Evolutionary conservation across 2,888 invertebrate genomes (phyloP).

Genomic region (Stomorhina lunata): DNA sequence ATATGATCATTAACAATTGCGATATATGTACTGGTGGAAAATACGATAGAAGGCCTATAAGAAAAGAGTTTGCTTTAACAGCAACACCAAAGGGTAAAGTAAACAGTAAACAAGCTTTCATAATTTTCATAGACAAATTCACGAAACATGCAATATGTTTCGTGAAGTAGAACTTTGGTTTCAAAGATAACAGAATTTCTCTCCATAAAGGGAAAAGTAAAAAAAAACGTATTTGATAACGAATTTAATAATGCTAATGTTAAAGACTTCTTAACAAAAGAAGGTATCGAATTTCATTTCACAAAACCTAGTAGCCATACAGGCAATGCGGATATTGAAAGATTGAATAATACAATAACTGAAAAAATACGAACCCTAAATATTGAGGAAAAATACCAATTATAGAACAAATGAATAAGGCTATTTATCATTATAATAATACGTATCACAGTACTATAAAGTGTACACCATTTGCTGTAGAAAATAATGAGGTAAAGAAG

Average conservation of each 20-base stretch:
- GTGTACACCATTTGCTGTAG: not conserved
- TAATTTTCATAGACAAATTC: not conserved
- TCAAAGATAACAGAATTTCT: constrained; percentile 1
- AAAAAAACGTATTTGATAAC: not conserved
- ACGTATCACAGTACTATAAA: not conserved
- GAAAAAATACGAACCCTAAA: too few relatives aligned
- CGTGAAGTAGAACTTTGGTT: not conserved
- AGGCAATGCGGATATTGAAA: too few relatives aligned
- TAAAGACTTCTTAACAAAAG: not conserved
- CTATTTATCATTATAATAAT: not conserved
- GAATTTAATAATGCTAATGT: constrained; percentile 9
- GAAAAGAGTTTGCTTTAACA: not conserved
- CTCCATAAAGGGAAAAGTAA: not conserved
- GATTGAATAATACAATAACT: too few relatives aligned
- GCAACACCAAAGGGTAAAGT: not conserved
- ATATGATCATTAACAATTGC: not conserved
- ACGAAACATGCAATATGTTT: constrained; percentile 13
- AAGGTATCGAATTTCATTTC: not conserved
- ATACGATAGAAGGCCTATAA: constrained; percentile 5
- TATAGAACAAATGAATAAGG: not conserved
- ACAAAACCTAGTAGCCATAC: too few relatives aligned
- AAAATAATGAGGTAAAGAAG: too few relatives aligned
- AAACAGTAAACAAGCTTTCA: not conserved
- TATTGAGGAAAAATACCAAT: constrained; percentile 8
- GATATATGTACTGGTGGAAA: not conserved